These are phyloP conservation scores for Chymomyza caudatula DNA, from an alignment of 2,888 invertebrate genomes.

Conservation along the genomic window DNA sequence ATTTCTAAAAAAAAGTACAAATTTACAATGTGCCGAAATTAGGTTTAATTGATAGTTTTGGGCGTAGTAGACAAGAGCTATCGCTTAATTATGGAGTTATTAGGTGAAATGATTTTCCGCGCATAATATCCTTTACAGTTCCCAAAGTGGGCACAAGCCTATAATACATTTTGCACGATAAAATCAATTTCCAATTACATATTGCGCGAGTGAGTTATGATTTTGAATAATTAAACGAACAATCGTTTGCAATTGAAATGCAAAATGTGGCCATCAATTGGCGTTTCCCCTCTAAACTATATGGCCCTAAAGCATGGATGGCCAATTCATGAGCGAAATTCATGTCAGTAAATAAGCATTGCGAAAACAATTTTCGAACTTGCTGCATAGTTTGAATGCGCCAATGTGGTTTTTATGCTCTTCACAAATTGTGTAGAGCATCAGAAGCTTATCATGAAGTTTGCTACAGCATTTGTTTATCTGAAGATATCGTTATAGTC, in stretches of 20 bases:
- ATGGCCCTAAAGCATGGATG: neutral
- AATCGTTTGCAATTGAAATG: neutral
- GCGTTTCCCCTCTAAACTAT: neutral
- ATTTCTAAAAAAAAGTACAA: too few relatives aligned
- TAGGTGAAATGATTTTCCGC: neutral
- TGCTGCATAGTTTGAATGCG: neutral
- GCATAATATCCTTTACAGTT: neutral
- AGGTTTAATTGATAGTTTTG: too few relatives aligned
- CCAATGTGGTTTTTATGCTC: neutral
- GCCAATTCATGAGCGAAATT: neutral
- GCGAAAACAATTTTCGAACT: neutral
- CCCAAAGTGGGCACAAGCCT: neutral
- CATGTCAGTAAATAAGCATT: neutral
- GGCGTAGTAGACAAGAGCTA: too few relatives aligned
- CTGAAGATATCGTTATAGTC: too few relatives aligned
- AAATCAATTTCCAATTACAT: neutral
- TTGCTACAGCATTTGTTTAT: neutral
- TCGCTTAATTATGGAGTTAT: too few relatives aligned
- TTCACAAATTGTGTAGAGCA: neutral
- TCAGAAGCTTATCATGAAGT: neutral
- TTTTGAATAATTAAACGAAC: neutral
- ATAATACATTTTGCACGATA: neutral
- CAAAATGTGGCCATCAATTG: neutral
- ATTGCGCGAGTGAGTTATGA: neutral
- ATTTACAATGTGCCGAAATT: too few relatives aligned